Conservation (phyloP, 1,140 invertebrate genomes). For the Anastrepha obliqua region DNA sequence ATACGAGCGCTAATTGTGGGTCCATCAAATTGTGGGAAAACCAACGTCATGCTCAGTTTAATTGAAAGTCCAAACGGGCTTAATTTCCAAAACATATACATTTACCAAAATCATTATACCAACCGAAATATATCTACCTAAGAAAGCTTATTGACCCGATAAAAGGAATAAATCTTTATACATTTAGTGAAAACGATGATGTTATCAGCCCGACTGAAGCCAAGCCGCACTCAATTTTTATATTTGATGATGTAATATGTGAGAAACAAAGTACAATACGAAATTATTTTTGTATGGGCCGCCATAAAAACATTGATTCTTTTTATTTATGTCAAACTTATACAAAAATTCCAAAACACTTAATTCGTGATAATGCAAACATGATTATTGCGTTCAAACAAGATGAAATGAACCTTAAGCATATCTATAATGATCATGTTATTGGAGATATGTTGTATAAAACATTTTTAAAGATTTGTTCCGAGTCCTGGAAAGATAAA, state of each 20-base stretch:
- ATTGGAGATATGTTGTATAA: constrained; percentile 35
- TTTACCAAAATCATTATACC: constrained; percentile 65
- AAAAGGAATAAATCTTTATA: constrained; percentile 60
- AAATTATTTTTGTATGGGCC: constrained; percentile 71
- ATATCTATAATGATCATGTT: constrained; percentile 70
- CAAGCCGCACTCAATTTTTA: constrained; percentile 65
- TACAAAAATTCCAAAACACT: constrained; percentile 71
- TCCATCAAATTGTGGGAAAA: constrained; percentile 70
- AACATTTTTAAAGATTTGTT: constrained; percentile 2
- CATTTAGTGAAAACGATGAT: constrained; percentile 38
- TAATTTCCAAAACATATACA: constrained; percentile 69
- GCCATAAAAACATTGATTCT: constrained; percentile 70
- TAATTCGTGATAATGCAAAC: constrained; percentile 71
- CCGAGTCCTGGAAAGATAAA: not conserved
- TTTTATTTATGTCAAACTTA: constrained; percentile 74
- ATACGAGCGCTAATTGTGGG: constrained; percentile 64
- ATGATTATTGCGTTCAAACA: constrained; percentile 64
- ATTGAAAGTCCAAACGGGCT: constrained; percentile 68
- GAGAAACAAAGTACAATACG: constrained; percentile 68
- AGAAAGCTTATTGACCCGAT: constrained; percentile 57
- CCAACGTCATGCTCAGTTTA: constrained; percentile 65
- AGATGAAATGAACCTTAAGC: constrained; percentile 72
- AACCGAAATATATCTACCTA: constrained; percentile 66
- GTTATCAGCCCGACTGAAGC: constrained; percentile 27
- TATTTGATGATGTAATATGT: constrained; percentile 73